phyloP scores from a whole-genome alignment of 2,888 invertebrate genomes.

The Digitonthophagus gazella region DNA sequence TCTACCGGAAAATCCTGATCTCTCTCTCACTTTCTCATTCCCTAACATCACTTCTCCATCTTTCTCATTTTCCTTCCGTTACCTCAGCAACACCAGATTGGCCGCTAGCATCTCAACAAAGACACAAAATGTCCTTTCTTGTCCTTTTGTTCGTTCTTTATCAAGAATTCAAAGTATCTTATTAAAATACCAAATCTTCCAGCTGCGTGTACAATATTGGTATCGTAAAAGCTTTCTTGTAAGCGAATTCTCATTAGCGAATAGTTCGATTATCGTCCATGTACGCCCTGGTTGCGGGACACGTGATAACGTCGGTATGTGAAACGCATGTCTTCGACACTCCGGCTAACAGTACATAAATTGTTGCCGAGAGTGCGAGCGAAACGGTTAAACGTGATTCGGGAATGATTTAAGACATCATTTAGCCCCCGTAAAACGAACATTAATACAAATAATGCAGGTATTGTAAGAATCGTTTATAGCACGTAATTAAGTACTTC shows the following conservation, averaged over 20 bases:
- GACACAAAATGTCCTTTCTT: too few species aligned
- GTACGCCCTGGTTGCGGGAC: neutral
- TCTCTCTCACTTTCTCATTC: constrained; percentile 1
- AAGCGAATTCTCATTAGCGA: neutral
- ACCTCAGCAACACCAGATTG: constrained; percentile 2
- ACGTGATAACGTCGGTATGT: neutral
- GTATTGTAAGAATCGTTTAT: neutral
- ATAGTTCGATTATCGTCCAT: neutral
- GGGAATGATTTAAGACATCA: too few species aligned
- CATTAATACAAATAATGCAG: too few species aligned
- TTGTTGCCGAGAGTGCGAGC: neutral
- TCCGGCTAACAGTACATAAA: neutral
- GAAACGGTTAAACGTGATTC: neutral
- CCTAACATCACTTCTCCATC: too few species aligned
- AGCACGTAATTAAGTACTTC: neutral
- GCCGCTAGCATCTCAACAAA: neutral
- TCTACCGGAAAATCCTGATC: constrained; percentile 41
- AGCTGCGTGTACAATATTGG: constrained; percentile 20
- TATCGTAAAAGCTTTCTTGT: neutral
- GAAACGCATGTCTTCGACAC: neutral
- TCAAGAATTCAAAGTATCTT: too few species aligned
- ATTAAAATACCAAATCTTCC: constrained; percentile 22
- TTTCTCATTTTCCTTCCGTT: neutral
- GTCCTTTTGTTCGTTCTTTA: neutral
- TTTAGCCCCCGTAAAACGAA: too few species aligned